Evolutionary conservation across 2,797 vertebrate species (phyloP), one percentile per base, ranked within the genome.

Genomic region (Holocentrus rufus): DNA sequence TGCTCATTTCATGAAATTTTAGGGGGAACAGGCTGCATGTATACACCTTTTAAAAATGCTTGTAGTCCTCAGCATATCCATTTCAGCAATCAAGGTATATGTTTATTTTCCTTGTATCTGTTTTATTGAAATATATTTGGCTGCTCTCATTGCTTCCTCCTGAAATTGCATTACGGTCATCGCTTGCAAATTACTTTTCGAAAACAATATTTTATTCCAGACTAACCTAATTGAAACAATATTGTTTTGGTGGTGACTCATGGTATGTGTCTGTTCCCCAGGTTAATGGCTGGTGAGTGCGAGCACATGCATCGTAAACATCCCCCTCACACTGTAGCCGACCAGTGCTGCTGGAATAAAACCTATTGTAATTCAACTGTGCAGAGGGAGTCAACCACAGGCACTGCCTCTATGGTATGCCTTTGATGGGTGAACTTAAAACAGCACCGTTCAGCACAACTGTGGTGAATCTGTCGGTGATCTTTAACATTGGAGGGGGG

Each of bases 161-260:
- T 42, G 61, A 76, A 85, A 87, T 81, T 77, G 75, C 65, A 86
- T 70, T 69, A 59, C 77, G 85, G 79, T 67, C 79, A 80, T 82
- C 65, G 83, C 77, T 75, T 81, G 76, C 75, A 84, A 86, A 87
- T 86, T 68, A 77, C 74, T 68, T 87, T 67, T 58, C 50, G 58
- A 49, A 63, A 83, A 81, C 65, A 82, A 79, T 81, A 34, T 63
- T 80, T 80, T 67, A 76, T 63, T 84, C 68, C 27, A 39, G 31
- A 62, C n/a, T 25, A 65, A 70, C 64, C 62, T 65, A 18, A 80
- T 49, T 61, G 59, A 74, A 83, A 81, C 31, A 73, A 75, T 34
- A 58, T 42, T 57, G 69, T 77, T 73, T 42, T 52, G 31, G 54
- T 49, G 17, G 17, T 36, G 59, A 60, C 65, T 80, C 31, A n/a